Percentiles rank a stretch among this genome's conserved stretches.
phyloP scores from a whole-genome alignment of 2,113 vertebrate genomes.

The Mesitornis unicolor region DNA sequence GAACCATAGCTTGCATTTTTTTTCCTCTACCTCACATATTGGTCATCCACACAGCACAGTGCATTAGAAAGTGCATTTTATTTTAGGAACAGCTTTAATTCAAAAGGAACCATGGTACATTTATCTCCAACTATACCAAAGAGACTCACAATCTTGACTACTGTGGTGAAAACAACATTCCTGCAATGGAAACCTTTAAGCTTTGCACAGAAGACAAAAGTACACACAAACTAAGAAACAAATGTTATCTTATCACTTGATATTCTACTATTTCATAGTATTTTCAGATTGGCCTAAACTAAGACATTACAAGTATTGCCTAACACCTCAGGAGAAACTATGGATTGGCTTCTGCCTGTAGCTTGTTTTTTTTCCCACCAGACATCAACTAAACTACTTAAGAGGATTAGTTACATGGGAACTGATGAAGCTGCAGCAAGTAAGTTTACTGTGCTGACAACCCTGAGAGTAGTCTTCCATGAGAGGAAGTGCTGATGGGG shows the following conservation, averaged over 20 bases:
- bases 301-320: background rate
- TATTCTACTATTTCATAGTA: background rate
- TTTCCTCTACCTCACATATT: background rate
- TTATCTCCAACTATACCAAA: background rate
- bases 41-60: background rate
- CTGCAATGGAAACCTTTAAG: background rate
- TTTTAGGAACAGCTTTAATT: background rate
- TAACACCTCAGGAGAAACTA: background rate
- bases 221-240: background rate
- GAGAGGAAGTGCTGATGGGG: background rate
- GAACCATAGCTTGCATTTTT: background rate
- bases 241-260: background rate
- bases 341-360: background rate
- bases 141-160: background rate
- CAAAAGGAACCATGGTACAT: background rate
- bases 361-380: background rate
- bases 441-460: background rate
- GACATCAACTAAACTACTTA: background rate
- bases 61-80: background rate
- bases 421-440: background rate
- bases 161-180: background rate
- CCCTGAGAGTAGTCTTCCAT: background rate
- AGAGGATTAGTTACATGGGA: background rate
- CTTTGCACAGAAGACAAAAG: background rate
- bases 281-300: background rate